These are phyloP conservation scores for Dendrophyllia cribrosa DNA, from an alignment of 64 coral and sea anemone species.

Conservation along the genomic window DNA sequence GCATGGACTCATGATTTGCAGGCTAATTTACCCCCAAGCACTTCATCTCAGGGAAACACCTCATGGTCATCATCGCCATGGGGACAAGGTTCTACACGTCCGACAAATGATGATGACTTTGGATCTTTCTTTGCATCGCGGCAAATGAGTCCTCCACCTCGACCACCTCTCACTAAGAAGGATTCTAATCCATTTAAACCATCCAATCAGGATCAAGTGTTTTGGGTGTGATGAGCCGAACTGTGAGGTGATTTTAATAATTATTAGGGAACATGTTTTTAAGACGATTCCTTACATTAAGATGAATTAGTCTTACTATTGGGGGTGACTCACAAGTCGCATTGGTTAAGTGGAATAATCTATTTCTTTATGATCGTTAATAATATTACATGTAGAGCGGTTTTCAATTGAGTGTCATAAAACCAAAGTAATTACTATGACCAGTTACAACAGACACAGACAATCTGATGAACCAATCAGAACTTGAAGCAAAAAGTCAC, in stretches of 20 bases:
- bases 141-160: slow-evolving; percentile 53
- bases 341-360: background rate
- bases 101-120: slow-evolving; percentile 66
- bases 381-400: no score
- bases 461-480: no score
- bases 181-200: slow-evolving; percentile 43
- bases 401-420: no score
- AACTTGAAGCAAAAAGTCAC: no score
- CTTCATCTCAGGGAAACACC: slow-evolving; percentile 28
- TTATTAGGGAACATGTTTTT: background rate
- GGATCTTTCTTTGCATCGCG: slow-evolving; percentile 65
- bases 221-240: slow-evolving; percentile 25
- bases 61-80: slow-evolving; percentile 47
- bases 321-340: background rate
- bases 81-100: slow-evolving; percentile 1
- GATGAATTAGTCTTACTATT: background rate
- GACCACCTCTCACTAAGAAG: slow-evolving; percentile 14
- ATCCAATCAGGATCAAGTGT: slow-evolving; percentile 5
- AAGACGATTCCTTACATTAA: background rate
- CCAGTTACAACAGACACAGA: no score
- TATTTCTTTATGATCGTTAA: no score
- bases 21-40: slow-evolving; percentile 18
- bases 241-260: background rate
- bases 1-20: slow-evolving; percentile 90
- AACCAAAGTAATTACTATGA: no score